Evolutionary conservation across 2,797 vertebrate species (phyloP).

Genomic region (Glyptemys insculpta): DNA sequence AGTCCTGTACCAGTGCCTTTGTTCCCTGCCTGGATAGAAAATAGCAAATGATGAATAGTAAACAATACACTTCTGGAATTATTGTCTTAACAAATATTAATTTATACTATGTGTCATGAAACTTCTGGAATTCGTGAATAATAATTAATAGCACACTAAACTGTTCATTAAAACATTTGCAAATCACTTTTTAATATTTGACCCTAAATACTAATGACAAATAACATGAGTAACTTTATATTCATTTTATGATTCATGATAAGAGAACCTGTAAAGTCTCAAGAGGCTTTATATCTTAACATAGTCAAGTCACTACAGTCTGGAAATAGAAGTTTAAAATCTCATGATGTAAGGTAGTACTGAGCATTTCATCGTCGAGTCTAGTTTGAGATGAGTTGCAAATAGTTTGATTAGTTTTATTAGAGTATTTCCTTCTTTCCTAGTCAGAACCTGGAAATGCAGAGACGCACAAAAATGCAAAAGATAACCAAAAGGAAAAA

Average conservation of each 20-base stretch:
- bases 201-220: neutral
- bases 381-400: neutral
- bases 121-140: neutral
- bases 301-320: neutral
- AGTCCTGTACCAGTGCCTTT: neutral
- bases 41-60: neutral
- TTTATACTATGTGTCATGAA: neutral
- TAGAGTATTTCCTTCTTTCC: neutral
- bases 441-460: neutral
- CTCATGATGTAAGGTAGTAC: neutral
- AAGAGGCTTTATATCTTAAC: neutral
- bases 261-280: neutral
- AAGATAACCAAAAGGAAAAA: neutral
- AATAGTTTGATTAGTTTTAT: neutral
- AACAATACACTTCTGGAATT: neutral
- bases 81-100: neutral
- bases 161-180: neutral
- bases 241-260: neutral
- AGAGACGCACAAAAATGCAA: neutral
- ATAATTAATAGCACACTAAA: neutral
- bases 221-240: neutral
- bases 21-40: neutral
- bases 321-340: neutral
- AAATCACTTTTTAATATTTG: neutral
- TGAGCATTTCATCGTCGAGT: neutral